Evolutionary conservation across 2,113 vertebrate species (phyloP), one percentile per base, ranked within the genome.

Genomic region (Xenopus laevis): DNA sequence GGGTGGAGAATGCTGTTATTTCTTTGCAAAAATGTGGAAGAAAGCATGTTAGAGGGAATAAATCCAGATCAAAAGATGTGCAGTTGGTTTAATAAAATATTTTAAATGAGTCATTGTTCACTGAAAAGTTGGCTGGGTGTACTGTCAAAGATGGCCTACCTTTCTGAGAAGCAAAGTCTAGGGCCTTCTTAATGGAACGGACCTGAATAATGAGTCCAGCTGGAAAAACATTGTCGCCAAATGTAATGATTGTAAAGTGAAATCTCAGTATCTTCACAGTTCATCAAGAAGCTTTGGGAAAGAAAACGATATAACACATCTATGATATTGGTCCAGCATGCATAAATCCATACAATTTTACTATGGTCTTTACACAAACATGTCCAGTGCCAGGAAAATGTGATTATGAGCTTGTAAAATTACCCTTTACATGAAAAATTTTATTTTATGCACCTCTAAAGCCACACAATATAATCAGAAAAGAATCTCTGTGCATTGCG

Each of bases 31-130:
- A 12, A 57, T 66, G 47, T 50, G 11, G 15, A 16, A 27, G 23
- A 27, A 27, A 27, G 23, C 1, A 27, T 27, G 23, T 27, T 27
- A 27, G 2, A 27, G 23, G 81, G 84, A 84, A 83, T 82, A 77
- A 79, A 79, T 79, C 63, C 83, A 83, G 83, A 82, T 83, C 81
- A 79, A 81, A 66, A 81, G 46, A 61, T 79, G 78, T 80, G 80
- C 79, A 79, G 82, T 83, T 21, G 50, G 72, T 86, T 72, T 17
- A 78, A 81, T 79, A 75, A 71, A 67, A 66, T 71, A 18, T 33
- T 50, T 40, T 80, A 77, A 67, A 66, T 78, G 80, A 78, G 72
- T 84, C 79, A 80, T 79, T 83, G 82, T 83, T 83, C 83, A 80
- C 61, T 10, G 50, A 8, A 13, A 9, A 67, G 72, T 53, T 57